Conservation (phyloP, 2,888 invertebrate species). For the Aphelenchoides bicaudatus region DNA sequence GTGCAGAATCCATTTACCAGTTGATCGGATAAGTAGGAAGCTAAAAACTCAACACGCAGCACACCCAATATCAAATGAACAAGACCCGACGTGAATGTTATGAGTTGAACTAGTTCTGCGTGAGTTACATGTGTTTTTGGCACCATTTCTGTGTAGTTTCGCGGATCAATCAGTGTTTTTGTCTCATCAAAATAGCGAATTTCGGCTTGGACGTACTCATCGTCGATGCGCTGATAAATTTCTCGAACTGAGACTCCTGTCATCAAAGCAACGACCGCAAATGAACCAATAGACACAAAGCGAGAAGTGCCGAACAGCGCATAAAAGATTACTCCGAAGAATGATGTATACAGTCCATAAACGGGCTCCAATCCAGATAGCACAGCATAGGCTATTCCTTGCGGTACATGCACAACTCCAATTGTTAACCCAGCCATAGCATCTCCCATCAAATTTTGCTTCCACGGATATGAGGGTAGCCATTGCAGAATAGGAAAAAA, state of each 20-base stretch:
- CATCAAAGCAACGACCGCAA: slow-evolving; percentile 84
- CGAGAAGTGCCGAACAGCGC: slow-evolving; percentile 79
- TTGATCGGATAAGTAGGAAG: slow-evolving; percentile 60
- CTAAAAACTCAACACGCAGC: slow-evolving; percentile 65
- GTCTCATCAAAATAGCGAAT: slow-evolving; percentile 30
- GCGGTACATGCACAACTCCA: slow-evolving; percentile 76
- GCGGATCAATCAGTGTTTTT: slow-evolving; percentile 18
- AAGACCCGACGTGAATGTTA: slow-evolving; percentile 74
- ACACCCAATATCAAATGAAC: slow-evolving; percentile 77
- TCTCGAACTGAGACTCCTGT: slow-evolving; percentile 50
- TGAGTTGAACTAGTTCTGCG: slow-evolving; percentile 72
- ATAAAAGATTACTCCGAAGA: slow-evolving; percentile 87
- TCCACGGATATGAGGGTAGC: slow-evolving; percentile 58
- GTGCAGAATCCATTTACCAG: slow-evolving; percentile 65
- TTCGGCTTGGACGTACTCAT: slow-evolving; percentile 34
- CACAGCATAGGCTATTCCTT: slow-evolving; percentile 65
- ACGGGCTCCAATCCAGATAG: slow-evolving; percentile 63
- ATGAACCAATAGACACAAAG: slow-evolving; percentile 77
- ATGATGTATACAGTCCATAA: slow-evolving; percentile 75
- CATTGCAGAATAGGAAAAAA: slow-evolving; percentile 60
- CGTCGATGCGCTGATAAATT: slow-evolving; percentile 63
- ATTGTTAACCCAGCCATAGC: slow-evolving; percentile 79
- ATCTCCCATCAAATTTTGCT: slow-evolving; percentile 70
- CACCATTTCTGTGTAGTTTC: slow-evolving; percentile 20
- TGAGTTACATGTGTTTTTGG: slow-evolving; percentile 49